Conservation (phyloP, 2,797 vertebrate genomes). For the Danio albolineatus region DNA sequence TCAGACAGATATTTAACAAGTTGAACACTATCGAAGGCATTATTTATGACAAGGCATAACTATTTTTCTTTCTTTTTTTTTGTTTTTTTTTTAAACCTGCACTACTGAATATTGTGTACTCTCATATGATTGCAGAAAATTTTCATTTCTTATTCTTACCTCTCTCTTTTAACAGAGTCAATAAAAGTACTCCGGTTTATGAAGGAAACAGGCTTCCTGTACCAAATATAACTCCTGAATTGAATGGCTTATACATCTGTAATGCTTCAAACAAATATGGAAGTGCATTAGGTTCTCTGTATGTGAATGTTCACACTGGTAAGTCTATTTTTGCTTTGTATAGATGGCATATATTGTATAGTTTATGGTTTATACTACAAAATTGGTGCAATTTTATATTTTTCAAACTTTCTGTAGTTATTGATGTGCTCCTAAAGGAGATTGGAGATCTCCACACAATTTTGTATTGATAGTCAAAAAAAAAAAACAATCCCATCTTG, state of each 20-base stretch:
- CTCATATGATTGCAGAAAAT: too few relatives aligned
- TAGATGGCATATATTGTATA: too few relatives aligned
- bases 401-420: too few relatives aligned
- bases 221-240: not conserved
- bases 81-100: not conserved
- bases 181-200: not conserved
- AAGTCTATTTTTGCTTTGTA: not conserved
- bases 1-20: not conserved
- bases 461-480: too few relatives aligned
- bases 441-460: too few relatives aligned
- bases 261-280: constrained; percentile 23
- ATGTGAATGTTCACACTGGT: constrained; percentile 7
- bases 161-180: not conserved
- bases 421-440: too few relatives aligned
- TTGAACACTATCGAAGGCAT: not conserved
- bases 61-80: too few relatives aligned
- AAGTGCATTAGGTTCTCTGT: not conserved
- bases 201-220: not conserved
- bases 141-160: not conserved
- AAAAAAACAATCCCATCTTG: too few relatives aligned
- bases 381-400: too few relatives aligned
- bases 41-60: not conserved
- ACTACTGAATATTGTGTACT: not conserved
- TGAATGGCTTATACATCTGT: constrained; percentile 32
- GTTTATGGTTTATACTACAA: not conserved